Base-by-base conservation (phyloP, 2,797 vertebrate genomes). In the Hapalemur alaotrensis region DNA sequence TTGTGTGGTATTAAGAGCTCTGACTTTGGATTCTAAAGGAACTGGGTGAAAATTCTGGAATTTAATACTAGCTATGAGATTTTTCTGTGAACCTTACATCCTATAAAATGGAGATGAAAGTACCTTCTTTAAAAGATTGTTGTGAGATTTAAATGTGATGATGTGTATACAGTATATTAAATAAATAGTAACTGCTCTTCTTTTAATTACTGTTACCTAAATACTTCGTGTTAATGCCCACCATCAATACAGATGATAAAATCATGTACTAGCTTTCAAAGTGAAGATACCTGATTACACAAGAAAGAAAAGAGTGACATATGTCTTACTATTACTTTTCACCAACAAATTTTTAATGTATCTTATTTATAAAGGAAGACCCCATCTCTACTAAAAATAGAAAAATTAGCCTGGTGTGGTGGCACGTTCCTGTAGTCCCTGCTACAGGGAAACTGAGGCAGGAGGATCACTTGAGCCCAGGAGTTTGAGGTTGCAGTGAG, bases 61-160 rank as follows among this genome's bases (percentile, higher is more conserved):
- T 82, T 91, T 89, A 83, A 57, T 1, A 23, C 20, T 73, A 81
- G 5, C 4, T 17, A 4, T 83, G 23, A 70, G n/a, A 82, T 18
- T 30, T 87, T 84, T 93, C 65, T 48, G 2, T n/a, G 11, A 94
- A 35, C 9, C 41, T 91, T 89, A 10, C 70, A 52, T 83, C 15
- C 18, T 93, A 2, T 46, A 59, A 82, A 1, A 25, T 46, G 2
- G 23, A 95, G n/a, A 63, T 69, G 18, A 95, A 95, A 43, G 23
- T 61, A 59, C 5, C 15, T 90, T 88, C 18, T 91, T 79, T 72
- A 85, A 76, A 82, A 8, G 2, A 43, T n/a, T 81, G 4, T 20
- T 83, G 3, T 84, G 20, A 89, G 15, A 88, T 93, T 76, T 82
- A 88, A 94, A 83, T 73, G 28, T 85, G 63, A 85, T 85, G 23